Evolutionary conservation across 2,797 vertebrate species (phyloP), one percentile per base, ranked within the genome.

Genomic region (Carduelis carduelis): DNA sequence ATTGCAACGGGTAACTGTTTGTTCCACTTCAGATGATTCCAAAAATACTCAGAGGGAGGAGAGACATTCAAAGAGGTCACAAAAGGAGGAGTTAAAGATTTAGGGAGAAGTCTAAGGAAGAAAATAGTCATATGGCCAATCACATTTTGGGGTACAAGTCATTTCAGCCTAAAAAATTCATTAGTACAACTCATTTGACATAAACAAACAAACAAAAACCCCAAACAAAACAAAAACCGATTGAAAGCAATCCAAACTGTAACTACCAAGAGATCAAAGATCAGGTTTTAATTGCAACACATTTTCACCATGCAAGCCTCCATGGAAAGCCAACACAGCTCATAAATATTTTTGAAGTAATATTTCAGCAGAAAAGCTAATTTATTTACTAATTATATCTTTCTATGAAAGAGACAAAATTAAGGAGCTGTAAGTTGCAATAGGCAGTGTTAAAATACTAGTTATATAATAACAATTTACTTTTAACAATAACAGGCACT

Each of bases 331-430:
- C 92, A 97, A 93, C 88, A 84, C 83, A 84, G 94, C 93, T 96
- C 84, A 64, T 92, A 93, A 92, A 96, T 96, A 86, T 97, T 97
- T 97, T 97, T 96, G 96, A 97, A 97, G 95, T 97, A 97, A 96
- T 96, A 96, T 96, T 97, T 96, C 83, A 95, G 89, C 72, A 97
- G 96, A 93, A 97, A 97, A 96, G 96, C 93, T 96, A 96, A 97
- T 96, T 97, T 97, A 97, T 97, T 97, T 97, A 97, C 95, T 97
- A 97, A 98, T 97, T 97, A 97, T 94, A 97, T 97, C 95, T 96
- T 97, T 97, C 95, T 89, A 46, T 93, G 82, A 95, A 95, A 90
- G 89, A 93, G 86, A 81, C 80, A 93, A 97, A 97, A 97, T 97
- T 97, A 97, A 97, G 95, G 94, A 95, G 91, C 92, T 94, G 59